Evolutionary conservation across 2,888 invertebrate species (phyloP), one percentile per base, ranked within the genome.

Genomic region (Eristalinus sepulchralis): DNA sequence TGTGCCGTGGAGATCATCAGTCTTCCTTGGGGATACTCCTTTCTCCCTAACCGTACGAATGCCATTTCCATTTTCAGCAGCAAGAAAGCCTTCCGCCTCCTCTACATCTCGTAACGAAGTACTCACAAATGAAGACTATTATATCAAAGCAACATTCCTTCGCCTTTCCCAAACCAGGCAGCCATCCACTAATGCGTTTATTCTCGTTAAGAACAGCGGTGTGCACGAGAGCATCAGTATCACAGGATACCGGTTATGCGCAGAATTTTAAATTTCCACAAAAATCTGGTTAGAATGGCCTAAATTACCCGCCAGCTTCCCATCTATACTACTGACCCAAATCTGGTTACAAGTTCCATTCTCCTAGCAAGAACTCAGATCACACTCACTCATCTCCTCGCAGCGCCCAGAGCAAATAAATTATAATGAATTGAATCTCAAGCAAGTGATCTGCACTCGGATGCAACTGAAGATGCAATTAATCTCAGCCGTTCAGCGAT

Each of bases 341-440:
- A 77, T 85, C 63, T 39, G 20, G 31, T 13, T 59, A 27, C 64
- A 34, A 71, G 66, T 77, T 76, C 62, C 67, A 59, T 85, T 72
- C 72, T 68, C 72, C 39, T 57, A 34, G 33, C 36, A 6, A 64
- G 57, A 68, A 64, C 24, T 36, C 62, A 77, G 63, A 85, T 85
- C 85, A 73, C 82, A 77, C 82, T 82, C 72, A 70, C 76, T 72
- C 64, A 77, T 77, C 77, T 64, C 81, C 13, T 57, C 24, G 27
- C 27, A 47, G 39, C n/a, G 22, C 82, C 71, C 33, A 36, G 67
- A 77, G 85, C 82, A 82, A 77, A 85, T 77, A 83, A 82, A 82
- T 82, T 85, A 77, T 73, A 82, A 82, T 77, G 73, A 82, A 85
- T 82, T 85, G 82, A 85, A 82, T 82, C 77, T 82, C 72, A 70